Evolutionary conservation across 1,140 invertebrate genomes (phyloP), one percentile per base, ranked within the genome.

Genomic region (Drosophila kanapiae): DNA sequence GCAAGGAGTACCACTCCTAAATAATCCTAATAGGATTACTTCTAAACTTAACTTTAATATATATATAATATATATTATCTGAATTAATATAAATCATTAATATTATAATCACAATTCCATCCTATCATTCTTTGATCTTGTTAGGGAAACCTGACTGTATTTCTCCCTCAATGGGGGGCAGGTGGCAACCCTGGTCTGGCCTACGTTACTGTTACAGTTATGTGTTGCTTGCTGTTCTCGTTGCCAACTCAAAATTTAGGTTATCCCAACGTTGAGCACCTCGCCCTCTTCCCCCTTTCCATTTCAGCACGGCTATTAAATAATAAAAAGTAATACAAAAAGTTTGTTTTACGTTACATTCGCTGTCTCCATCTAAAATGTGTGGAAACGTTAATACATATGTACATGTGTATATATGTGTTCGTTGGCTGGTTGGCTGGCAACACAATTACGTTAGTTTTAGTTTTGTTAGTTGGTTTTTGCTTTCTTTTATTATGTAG

Each of bases 231-330:
- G 62, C 47, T 64, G 42, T 76, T 80, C 48, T 48, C 69, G 62
- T 72, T 77, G 75, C 48, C 53, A 72, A 48, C 65, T 58, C 45
- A 78, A 75, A 83, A 83, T 82, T 70, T 83, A 83, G 80, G 80
- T 82, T 82, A 82, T 78, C 53, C 62, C 53, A 70, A 68, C 68
- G 29, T 69, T 45, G 54, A 58, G 45, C 42, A 35, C 80, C 31
- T 45, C 29, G 38, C 65, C 43, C 43, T 33, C 68, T 10, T 16
- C 43, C 23, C 35, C 11, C 27, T 57, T 40, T 23, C 18, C 51
- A 71, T 48, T 35, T 31, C 43, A 72, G 43, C 54, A 57, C 35
- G 35, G 43, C 64, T 65, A 80, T 75, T 81, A 69, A 70, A 83
- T 82, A 83, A 82, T 72, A 72, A 77, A 64, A 65, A 82, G 48